These are phyloP conservation scores for Pachycephus smyrnensis DNA, from an alignment of 2,888 invertebrate genomes.

Conservation along the genomic window DNA sequence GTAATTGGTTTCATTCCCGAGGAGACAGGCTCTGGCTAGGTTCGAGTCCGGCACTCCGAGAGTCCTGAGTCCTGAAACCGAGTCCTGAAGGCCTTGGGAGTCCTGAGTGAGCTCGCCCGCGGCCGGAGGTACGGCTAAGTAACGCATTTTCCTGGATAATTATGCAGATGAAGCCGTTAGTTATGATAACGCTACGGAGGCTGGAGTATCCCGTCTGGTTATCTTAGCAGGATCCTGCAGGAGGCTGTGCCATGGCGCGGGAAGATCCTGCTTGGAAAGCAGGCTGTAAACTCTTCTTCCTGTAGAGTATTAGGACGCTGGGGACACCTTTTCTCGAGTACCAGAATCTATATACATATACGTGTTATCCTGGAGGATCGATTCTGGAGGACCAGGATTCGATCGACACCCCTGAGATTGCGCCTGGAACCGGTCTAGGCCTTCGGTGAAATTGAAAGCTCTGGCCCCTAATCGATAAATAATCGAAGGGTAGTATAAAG, in stretches of 20 bases:
- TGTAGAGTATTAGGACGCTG: no score
- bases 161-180: constrained; percentile 64
- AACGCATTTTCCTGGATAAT: constrained; percentile 62
- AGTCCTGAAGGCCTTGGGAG: constrained; percentile 16
- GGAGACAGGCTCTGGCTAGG: constrained; percentile 58
- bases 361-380: no score
- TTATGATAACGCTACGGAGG: constrained; percentile 57
- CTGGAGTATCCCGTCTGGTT: constrained; percentile 40
- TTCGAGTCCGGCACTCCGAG: constrained; percentile 33
- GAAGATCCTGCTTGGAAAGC: no score
- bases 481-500: no score
- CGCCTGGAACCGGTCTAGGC: no score
- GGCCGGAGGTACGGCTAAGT: constrained; percentile 47
- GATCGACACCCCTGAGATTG: no score
- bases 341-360: no score
- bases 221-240: constrained; percentile 41
- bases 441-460: no score
- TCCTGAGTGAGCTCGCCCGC: constrained; percentile 29
- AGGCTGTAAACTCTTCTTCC: no score
- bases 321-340: no score
- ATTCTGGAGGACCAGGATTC: no score
- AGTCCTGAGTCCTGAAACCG: constrained; percentile 35
- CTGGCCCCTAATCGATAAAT: no score
- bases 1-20: constrained; percentile 65
- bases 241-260: constrained; percentile 3